Evolutionary conservation across 2,888 invertebrate genomes (phyloP).

Genomic region (Pediacus dermestoides): DNA sequence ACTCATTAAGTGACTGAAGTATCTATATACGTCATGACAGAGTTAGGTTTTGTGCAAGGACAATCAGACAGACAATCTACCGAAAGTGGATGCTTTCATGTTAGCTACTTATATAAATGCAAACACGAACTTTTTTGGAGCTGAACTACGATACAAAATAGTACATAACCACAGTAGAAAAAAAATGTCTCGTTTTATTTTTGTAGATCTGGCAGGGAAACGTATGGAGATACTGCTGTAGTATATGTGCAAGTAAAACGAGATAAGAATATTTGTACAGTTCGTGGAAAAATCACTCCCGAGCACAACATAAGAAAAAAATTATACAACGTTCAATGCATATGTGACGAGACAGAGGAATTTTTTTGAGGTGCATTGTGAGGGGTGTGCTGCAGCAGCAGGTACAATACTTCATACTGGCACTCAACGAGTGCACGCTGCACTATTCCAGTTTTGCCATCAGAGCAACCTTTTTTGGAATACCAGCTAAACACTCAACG

Average conservation of each 20-base stretch:
- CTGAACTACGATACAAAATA: constrained; percentile 8
- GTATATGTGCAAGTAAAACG: constrained; percentile 7
- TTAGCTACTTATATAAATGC: constrained; percentile 6
- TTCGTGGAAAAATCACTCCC: constrained; percentile 5
- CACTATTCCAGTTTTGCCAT: no score
- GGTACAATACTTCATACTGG: constrained; percentile 1
- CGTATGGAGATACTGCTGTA: constrained; percentile 1
- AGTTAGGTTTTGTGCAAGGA: constrained; percentile 11
- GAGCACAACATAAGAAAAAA: constrained; percentile 7
- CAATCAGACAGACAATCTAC: constrained; percentile 12
- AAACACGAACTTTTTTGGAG: constrained; percentile 5
- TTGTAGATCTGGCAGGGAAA: constrained; percentile 2
- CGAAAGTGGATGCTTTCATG: constrained; percentile 12
- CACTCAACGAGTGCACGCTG: no score
- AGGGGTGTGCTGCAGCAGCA: constrained; percentile 6
- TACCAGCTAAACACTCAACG: no score
- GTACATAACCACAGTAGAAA: background rate
- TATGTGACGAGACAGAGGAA: constrained; percentile 4
- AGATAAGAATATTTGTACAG: background rate
- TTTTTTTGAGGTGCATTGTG: background rate
- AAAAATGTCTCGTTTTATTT: background rate
- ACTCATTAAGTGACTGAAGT: background rate
- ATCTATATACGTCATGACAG: constrained; percentile 5
- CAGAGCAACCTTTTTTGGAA: no score
- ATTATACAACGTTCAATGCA: background rate